These are phyloP conservation scores for Indri indri DNA, from an alignment of 2,113 vertebrate species.

Conservation along the genomic window DNA sequence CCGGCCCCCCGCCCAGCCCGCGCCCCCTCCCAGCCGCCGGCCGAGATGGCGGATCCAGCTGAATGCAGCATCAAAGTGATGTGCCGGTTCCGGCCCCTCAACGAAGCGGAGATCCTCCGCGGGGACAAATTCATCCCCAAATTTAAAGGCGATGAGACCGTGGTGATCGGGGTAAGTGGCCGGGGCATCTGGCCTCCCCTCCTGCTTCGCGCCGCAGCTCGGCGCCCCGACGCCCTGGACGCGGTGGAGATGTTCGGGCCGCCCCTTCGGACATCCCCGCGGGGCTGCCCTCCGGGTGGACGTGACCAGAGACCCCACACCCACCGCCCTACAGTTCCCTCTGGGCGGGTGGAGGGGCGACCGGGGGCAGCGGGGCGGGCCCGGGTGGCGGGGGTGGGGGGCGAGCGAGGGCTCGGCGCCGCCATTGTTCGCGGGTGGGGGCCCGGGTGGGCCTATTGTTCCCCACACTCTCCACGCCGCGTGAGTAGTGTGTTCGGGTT, in stretches of 20 bases:
- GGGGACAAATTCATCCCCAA: conserved; percentile 94
- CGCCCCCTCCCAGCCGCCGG: conserved; percentile 42
- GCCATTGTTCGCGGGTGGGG: conserved; percentile 77
- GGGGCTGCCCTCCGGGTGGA: background rate
- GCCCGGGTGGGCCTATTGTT: conserved; percentile 74
- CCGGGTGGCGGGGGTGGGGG: background rate
- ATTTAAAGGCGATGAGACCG: conserved; percentile 95
- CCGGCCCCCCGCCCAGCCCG: conserved; percentile 60
- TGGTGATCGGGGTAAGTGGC: conserved; percentile 91
- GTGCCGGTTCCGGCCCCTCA: conserved; percentile 95
- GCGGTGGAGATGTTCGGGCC: background rate
- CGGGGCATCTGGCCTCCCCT: background rate
- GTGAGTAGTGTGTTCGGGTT: background rate
- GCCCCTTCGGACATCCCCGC: background rate
- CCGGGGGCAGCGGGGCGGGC: background rate
- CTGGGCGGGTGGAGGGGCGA: background rate
- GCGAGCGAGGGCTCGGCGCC: conserved; percentile 24
- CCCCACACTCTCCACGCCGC: background rate
- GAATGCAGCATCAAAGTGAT: conserved; percentile 96
- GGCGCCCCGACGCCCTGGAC: background rate
- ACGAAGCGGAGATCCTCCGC: conserved; percentile 90
- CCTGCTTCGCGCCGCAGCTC: background rate
- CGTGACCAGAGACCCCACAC: background rate
- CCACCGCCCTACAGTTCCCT: background rate
- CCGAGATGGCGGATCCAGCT: conserved; percentile 90